These are phyloP conservation scores for Corticium candelabrum DNA, from an alignment of 37 sponge, comb jelly and placozoan genomes.

Conservation along the genomic window DNA sequence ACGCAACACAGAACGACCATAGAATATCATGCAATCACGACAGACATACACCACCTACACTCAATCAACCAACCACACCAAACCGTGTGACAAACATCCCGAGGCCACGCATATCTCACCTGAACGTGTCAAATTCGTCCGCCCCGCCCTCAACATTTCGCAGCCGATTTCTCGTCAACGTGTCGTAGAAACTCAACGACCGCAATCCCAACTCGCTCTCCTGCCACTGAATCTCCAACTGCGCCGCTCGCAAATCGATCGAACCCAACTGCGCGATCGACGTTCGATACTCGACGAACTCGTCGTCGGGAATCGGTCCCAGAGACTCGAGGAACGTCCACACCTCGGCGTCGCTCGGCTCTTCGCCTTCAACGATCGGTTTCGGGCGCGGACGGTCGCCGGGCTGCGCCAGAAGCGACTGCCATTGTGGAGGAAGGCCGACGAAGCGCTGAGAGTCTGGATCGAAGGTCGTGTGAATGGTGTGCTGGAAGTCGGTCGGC, in stretches of 20 bases:
- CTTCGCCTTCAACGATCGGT: slow-evolving; percentile 12
- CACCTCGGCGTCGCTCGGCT: neutral
- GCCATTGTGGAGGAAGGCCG: slow-evolving; percentile 84
- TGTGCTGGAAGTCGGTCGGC: slow-evolving; percentile 69
- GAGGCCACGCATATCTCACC: neutral
- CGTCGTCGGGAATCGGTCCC: neutral
- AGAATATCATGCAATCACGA: too few relatives aligned
- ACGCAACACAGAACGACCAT: too few relatives aligned
- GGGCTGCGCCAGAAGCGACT: slow-evolving; percentile 17
- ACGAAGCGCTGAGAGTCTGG: slow-evolving; percentile 5
- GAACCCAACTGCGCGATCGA: neutral
- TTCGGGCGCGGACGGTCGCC: slow-evolving; percentile 1
- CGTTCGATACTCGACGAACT: neutral
- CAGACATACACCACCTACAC: too few relatives aligned
- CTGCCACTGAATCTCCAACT: neutral
- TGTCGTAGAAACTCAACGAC: neutral
- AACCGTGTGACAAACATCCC: too few relatives aligned
- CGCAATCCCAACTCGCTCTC: neutral
- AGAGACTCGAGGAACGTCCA: neutral
- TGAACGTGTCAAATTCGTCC: neutral
- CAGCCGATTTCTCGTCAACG: neutral
- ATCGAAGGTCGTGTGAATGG: slow-evolving; percentile 49
- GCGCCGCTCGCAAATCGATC: neutral
- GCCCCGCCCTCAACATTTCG: neutral
- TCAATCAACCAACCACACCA: too few relatives aligned